These are phyloP conservation scores for Blastobasis lacticolella DNA, from an alignment of 2,888 invertebrate genomes.

Conservation along the genomic window DNA sequence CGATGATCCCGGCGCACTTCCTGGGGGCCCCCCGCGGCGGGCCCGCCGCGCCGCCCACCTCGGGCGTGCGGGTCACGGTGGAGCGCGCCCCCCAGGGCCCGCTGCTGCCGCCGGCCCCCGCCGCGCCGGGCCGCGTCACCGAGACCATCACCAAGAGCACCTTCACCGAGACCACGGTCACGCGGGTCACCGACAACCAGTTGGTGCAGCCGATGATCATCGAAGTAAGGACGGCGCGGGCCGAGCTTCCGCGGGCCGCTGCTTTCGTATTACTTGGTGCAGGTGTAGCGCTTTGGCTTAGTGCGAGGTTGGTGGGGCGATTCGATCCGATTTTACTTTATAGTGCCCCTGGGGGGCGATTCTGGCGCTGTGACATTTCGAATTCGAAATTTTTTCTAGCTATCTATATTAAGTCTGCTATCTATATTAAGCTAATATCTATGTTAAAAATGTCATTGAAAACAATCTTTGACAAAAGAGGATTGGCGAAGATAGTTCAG, in stretches of 20 bases:
- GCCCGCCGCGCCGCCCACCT: slow-evolving; percentile 37
- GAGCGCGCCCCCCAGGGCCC: slow-evolving; percentile 81
- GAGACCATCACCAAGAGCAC: slow-evolving; percentile 97
- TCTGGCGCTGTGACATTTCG: too few relatives aligned
- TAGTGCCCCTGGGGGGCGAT: too few relatives aligned
- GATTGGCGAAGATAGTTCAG: too few relatives aligned
- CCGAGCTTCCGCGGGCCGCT: neutral
- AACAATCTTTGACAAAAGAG: too few relatives aligned
- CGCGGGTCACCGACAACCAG: slow-evolving; percentile 94
- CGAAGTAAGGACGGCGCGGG: slow-evolving; percentile 77
- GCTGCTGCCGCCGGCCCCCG: slow-evolving; percentile 87
- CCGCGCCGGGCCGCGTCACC: slow-evolving; percentile 89
- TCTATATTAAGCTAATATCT: too few relatives aligned
- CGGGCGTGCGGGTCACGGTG: slow-evolving; percentile 88
- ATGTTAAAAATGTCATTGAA: too few relatives aligned
- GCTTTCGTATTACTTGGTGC: neutral
- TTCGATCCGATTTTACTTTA: too few relatives aligned
- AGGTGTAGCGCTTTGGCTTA: too few relatives aligned
- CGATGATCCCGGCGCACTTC: slow-evolving; percentile 95
- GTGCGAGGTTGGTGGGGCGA: too few relatives aligned
- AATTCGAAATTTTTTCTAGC: too few relatives aligned
- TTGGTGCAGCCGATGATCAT: slow-evolving; percentile 88
- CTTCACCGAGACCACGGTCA: slow-evolving; percentile 95
- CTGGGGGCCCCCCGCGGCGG: slow-evolving; percentile 65
- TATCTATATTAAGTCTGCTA: too few relatives aligned